Conservation (phyloP, 64 coral and sea anemone genomes). For the Acropora tenuis region DNA sequence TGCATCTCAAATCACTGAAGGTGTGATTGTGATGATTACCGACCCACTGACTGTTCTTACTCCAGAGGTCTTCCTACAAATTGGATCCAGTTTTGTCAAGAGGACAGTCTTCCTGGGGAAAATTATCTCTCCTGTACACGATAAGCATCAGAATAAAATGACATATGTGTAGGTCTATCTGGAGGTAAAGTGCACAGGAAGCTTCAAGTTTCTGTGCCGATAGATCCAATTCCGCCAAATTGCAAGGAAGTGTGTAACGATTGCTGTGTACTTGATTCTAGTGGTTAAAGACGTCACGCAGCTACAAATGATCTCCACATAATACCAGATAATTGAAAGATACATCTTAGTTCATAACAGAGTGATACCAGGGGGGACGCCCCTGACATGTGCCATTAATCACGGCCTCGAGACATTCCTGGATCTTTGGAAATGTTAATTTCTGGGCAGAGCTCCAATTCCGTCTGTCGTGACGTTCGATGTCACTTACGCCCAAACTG, state of each 20-base stretch:
- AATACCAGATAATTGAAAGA: slow-evolving; percentile 47
- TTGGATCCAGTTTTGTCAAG: slow-evolving; percentile 43
- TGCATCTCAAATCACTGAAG: slow-evolving; percentile 31
- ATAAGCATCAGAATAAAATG: slow-evolving; percentile 51
- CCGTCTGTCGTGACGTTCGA: slow-evolving; percentile 16
- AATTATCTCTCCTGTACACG: slow-evolving; percentile 25
- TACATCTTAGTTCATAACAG: slow-evolving; percentile 45
- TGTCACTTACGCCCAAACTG: slow-evolving; percentile 44
- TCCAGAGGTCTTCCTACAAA: slow-evolving; percentile 43
- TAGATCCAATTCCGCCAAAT: slow-evolving; percentile 56
- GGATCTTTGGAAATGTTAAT: slow-evolving; percentile 48
- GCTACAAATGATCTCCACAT: slow-evolving; percentile 62
- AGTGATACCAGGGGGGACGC: slow-evolving; percentile 1
- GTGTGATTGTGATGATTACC: slow-evolving; percentile 57
- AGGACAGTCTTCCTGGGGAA: slow-evolving; percentile 21
- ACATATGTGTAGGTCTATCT: slow-evolving; percentile 48
- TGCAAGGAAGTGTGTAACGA: slow-evolving; percentile 23
- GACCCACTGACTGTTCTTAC: slow-evolving; percentile 49
- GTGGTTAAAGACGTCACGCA: slow-evolving; percentile 11
- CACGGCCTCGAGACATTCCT: background rate
- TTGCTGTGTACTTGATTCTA: slow-evolving; percentile 29
- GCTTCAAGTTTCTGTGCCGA: background rate
- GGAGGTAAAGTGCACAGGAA: slow-evolving; percentile 29
- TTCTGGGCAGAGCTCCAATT: slow-evolving; percentile 73
- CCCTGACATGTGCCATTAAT: slow-evolving; percentile 31